Evolutionary conservation across 2,888 invertebrate genomes (phyloP).

Genomic region (Andrena haemorrhoa): DNA sequence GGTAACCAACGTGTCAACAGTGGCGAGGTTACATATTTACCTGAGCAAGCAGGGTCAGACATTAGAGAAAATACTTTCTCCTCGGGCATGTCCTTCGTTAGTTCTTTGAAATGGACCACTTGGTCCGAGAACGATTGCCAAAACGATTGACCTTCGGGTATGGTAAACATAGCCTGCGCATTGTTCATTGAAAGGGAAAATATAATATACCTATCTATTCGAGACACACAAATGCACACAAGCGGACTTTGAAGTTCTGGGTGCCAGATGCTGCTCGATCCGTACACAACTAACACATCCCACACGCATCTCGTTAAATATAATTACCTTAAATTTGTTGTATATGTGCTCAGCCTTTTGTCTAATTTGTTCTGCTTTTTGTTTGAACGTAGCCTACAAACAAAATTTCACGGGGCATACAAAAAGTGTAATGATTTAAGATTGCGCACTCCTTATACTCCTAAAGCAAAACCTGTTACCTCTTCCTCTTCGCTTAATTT

Average conservation of each 20-base stretch:
- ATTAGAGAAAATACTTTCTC: slow-evolving; percentile 88
- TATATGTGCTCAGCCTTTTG: slow-evolving; percentile 89
- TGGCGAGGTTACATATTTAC: slow-evolving; percentile 54
- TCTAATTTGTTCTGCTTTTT: slow-evolving; percentile 90
- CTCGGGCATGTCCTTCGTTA: slow-evolving; percentile 88
- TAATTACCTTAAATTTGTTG: slow-evolving; percentile 86
- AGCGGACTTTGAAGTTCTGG: neutral
- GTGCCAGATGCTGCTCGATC: neutral
- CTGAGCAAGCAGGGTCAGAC: slow-evolving; percentile 87
- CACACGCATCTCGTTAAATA: neutral
- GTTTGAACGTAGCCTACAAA: slow-evolving; percentile 86
- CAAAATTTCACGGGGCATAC: neutral
- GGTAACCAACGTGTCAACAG: neutral
- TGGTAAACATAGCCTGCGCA: slow-evolving; percentile 87
- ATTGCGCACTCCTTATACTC: neutral
- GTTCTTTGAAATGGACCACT: slow-evolving; percentile 89
- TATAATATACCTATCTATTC: slow-evolving; percentile 7
- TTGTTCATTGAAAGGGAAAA: slow-evolving; percentile 34
- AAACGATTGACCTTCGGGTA: slow-evolving; percentile 88
- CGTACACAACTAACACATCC: neutral
- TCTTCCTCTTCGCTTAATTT: slow-evolving; percentile 88
- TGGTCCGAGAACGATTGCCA: slow-evolving; percentile 90
- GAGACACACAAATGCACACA: neutral
- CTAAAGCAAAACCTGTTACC: slow-evolving; percentile 69
- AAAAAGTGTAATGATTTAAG: neutral